Conservation (phyloP, 2,113 vertebrate genomes). For the Copsychus sechellarum region DNA sequence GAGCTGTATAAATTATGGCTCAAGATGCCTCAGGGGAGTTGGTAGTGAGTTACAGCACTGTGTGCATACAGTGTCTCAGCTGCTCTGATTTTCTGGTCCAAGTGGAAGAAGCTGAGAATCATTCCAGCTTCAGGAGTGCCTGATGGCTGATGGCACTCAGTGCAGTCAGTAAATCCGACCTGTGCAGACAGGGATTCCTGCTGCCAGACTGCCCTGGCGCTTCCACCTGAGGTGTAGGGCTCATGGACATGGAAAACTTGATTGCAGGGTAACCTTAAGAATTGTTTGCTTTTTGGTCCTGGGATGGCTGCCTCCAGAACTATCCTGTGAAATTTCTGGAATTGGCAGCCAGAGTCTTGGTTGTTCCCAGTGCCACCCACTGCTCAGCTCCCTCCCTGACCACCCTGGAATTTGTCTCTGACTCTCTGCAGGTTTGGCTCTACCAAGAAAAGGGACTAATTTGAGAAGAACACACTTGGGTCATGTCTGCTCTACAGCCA, state of each 20-base stretch:
- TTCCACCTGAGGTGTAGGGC: background rate
- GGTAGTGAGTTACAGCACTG: conserved; percentile 15
- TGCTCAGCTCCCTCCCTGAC: background rate
- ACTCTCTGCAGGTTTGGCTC: background rate
- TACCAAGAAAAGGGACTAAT: background rate
- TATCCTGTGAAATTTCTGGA: background rate
- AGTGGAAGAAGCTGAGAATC: conserved; percentile 25
- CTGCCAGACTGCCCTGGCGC: background rate
- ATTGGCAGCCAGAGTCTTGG: background rate
- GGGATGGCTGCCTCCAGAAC: background rate
- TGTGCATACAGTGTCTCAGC: background rate
- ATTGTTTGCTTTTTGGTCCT: background rate
- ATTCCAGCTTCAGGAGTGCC: background rate
- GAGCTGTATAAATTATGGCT: conserved; percentile 47
- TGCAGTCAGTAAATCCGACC: conserved; percentile 1
- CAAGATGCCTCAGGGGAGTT: conserved; percentile 9
- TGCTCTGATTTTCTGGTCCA: background rate
- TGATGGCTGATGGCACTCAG: background rate
- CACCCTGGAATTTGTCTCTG: background rate
- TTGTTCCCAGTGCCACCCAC: background rate
- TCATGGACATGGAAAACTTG: background rate
- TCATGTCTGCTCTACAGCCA: background rate
- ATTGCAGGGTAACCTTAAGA: background rate
- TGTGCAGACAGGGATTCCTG: conserved; percentile 6
- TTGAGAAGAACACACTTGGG: background rate